Percentiles rank a stretch among this genome's conserved stretches.
phyloP scores from a whole-genome alignment of 2,888 invertebrate species.

The Tetragonula carbonaria region DNA sequence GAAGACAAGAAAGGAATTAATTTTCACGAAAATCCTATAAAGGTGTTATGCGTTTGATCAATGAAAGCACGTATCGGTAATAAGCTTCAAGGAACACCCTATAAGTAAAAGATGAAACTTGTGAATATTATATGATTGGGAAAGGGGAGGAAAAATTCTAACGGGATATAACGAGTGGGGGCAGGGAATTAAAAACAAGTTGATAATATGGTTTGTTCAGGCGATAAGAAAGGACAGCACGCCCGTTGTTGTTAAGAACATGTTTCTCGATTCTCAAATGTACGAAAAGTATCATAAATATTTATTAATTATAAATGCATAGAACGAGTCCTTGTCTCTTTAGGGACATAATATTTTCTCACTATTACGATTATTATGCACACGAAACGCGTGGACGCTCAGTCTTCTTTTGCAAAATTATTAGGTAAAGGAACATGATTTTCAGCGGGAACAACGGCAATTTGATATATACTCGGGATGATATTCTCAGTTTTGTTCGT shows the following conservation, averaged over 20 bases:
- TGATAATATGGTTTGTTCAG: slow-evolving; percentile 62
- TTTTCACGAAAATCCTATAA: neutral
- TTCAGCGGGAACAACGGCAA: neutral
- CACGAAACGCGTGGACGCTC: neutral
- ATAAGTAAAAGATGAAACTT: slow-evolving; percentile 29
- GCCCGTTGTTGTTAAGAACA: slow-evolving; percentile 53
- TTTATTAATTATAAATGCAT: slow-evolving; percentile 24
- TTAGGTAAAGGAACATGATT: neutral
- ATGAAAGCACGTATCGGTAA: neutral
- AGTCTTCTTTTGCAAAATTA: neutral
- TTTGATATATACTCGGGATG: neutral
- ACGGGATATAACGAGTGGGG: slow-evolving; percentile 51
- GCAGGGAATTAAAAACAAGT: slow-evolving; percentile 63
- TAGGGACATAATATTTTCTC: slow-evolving; percentile 31
- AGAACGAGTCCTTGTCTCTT: slow-evolving; percentile 5
- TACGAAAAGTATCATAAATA: slow-evolving; percentile 51
- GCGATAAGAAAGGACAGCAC: slow-evolving; percentile 61
- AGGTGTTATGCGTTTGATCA: neutral
- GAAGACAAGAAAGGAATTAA: no score
- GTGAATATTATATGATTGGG: slow-evolving; percentile 50
- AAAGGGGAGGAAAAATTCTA: slow-evolving; percentile 71
- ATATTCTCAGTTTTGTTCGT: neutral
- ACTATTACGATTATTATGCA: neutral
- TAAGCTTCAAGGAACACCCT: slow-evolving; percentile 7
- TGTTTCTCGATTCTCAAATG: slow-evolving; percentile 47